Base-by-base conservation (phyloP, 2,113 vertebrate genomes). In the Stigmatopora nigra region DNA sequence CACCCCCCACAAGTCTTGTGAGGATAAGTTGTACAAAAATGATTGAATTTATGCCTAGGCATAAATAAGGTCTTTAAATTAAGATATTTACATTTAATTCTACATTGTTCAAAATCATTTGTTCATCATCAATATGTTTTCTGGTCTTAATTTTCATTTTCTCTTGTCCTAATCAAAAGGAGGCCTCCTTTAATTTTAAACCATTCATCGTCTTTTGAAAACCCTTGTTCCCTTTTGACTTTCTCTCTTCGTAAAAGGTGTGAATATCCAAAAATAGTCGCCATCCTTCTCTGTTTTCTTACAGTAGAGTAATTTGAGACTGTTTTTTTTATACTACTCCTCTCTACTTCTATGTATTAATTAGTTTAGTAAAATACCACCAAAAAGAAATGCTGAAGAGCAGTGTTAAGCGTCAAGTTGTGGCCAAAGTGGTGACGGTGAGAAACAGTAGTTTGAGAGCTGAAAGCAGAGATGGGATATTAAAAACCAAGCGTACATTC, bases 121-220 rank as follows among this genome's bases (percentile, higher is more conserved):
- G 78, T 81, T 80, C 67, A 76, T 71, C 69, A 63, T 38, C 65
- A 62, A n/a, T 45, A 17, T 71, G 11, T 61, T 44, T 61, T 45
- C 47, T 67, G 22, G 4, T 35, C 44, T 51, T 63, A 55, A 51
- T 7, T 51, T 52, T 15, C 8, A 56, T 41, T 69, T 71, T 73
- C 62, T 70, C 58, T 31, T 35, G 17, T 1, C 17, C 1, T 45
- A 63, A 48, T 51, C n/a, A 4, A 45, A 51, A 70, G 58, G 4
- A 10, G 16, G 7, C 2, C 19, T 66, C 41, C 31, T 60, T 46
- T 15, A 61, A 35, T 15, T 49, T 22, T 51, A 3, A 25, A 47
- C 47, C 2, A 31, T 46, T 53, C 58, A 57, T 22, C 59, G n/a
- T 57, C 19, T 3, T 45, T 56, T 60, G 0, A 58, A 53, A 20